Percentiles rank a stretch among this genome's conserved stretches.
Evolutionary conservation across 2,113 vertebrate species (phyloP).

Genomic region (Odocoileus virginianus): DNA sequence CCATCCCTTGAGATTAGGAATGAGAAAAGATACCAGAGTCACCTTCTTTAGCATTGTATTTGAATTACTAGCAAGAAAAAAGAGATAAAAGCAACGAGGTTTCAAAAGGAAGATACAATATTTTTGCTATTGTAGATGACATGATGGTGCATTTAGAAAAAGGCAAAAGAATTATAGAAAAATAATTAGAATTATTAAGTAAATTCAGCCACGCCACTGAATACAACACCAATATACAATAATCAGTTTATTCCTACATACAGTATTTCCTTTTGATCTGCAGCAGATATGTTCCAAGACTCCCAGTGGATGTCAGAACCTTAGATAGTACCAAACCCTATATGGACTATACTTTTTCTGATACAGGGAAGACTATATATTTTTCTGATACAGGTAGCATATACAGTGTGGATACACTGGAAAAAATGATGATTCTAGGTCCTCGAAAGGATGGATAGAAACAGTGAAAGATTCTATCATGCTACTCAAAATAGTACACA

Average conservation of each 20-base stretch:
- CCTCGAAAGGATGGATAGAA: background rate
- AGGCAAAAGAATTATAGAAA: background rate
- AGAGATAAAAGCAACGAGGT: background rate
- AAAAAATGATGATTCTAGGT: background rate
- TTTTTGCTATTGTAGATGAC: background rate
- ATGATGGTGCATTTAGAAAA: background rate
- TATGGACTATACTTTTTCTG: background rate
- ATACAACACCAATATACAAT: background rate
- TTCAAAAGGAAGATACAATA: background rate
- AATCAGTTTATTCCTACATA: background rate
- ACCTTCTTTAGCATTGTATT: background rate
- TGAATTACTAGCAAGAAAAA: background rate
- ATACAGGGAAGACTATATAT: background rate
- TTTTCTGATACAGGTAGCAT: background rate
- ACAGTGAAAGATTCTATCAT: background rate
- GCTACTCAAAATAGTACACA: background rate
- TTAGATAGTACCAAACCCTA: background rate
- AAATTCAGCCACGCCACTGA: background rate
- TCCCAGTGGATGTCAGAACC: background rate
- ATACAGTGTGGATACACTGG: background rate
- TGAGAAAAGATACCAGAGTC: background rate
- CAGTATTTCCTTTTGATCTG: background rate
- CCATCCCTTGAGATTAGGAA: background rate
- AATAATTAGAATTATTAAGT: background rate
- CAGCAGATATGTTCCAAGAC: background rate